Conservation (phyloP, 1,140 invertebrate species). For the Drosophila sp. region DNA sequence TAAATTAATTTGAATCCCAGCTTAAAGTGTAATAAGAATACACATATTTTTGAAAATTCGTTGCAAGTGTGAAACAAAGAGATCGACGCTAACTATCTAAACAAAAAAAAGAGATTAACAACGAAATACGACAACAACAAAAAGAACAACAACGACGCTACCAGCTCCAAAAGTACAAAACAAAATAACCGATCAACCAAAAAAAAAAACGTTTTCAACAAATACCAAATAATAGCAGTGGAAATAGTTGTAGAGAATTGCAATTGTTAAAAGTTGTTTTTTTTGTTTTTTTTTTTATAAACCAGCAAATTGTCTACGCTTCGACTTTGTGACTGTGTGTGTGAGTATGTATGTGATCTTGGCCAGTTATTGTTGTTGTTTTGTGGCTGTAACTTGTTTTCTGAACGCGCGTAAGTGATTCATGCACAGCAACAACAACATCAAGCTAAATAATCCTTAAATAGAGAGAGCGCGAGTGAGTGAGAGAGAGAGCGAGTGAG, state of each 20-base stretch:
- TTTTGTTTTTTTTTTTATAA: conserved; percentile 23
- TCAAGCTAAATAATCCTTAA: conserved; percentile 38
- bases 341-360: conserved; percentile 54
- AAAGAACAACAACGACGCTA: not conserved
- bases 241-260: conserved; percentile 3
- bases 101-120: conserved; percentile 39
- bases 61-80: conserved; percentile 21
- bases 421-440: conserved; percentile 49
- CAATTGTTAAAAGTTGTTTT: conserved; percentile 15
- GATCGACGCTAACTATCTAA: conserved; percentile 47
- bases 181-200: not conserved
- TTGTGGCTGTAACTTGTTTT: conserved; percentile 70
- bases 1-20: not conserved
- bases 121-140: conserved; percentile 18
- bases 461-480: conserved; percentile 33
- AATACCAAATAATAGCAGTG: not conserved
- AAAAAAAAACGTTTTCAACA: not conserved
- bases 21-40: not conserved
- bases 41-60: not conserved
- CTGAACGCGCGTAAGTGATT: conserved; percentile 70
- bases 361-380: conserved; percentile 53
- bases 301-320: conserved; percentile 31
- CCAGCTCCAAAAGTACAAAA: not conserved
- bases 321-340: conserved; percentile 46
- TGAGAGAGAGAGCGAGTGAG: conserved; percentile 33